Conservation (phyloP, 1,140 invertebrate species). For the Batillaria attramentaria region DNA sequence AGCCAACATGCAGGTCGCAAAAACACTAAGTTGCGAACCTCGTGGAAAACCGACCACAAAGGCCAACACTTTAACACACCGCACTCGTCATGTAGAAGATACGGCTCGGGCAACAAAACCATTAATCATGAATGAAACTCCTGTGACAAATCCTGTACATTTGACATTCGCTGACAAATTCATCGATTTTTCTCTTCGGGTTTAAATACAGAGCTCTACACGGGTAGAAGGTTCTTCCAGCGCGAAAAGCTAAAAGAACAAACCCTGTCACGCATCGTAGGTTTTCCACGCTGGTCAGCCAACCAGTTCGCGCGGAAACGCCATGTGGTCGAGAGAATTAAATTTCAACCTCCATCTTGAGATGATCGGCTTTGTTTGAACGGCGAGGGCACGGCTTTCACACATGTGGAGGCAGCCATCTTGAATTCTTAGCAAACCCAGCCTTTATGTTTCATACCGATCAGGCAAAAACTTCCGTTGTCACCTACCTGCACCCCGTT, state of each 20-base stretch:
- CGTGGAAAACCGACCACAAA: too few species aligned
- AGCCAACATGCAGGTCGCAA: too few species aligned
- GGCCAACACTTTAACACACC: too few species aligned
- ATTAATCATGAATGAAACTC: too few species aligned
- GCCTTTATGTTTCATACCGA: background rate
- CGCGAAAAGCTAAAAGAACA: background rate
- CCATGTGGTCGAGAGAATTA: background rate
- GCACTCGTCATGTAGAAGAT: too few species aligned
- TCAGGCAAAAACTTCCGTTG: background rate
- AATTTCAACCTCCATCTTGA: background rate
- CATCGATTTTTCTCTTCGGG: too few species aligned
- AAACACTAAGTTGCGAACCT: too few species aligned
- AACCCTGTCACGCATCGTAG: background rate
- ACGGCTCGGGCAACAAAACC: too few species aligned
- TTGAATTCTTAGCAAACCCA: conserved; percentile 24
- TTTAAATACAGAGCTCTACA: too few species aligned
- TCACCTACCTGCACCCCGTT: conserved; percentile 20
- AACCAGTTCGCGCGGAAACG: background rate
- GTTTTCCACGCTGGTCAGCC: background rate
- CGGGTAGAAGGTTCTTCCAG: too few species aligned
- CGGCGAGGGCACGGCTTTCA: background rate
- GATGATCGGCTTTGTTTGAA: background rate
- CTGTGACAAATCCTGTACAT: too few species aligned
- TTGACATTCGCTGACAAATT: too few species aligned
- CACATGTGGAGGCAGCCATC: conserved; percentile 25